phyloP scores from a whole-genome alignment of 2,113 vertebrate species.

The Epinephelus cyanopodus region DNA sequence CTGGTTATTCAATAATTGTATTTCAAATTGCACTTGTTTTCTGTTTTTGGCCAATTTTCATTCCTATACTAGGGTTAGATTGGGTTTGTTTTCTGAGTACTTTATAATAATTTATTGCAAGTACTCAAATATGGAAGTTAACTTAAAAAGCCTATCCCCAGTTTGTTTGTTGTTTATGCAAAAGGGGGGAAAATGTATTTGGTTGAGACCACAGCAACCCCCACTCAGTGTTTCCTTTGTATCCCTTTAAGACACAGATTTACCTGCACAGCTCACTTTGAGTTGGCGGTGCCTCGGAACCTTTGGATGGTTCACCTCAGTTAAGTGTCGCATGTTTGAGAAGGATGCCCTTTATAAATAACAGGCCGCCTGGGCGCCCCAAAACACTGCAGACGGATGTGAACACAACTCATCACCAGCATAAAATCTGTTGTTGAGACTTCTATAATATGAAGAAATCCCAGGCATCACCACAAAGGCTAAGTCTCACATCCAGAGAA shows the following conservation, averaged over 20 bases:
- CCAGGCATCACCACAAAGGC: constrained; percentile 9
- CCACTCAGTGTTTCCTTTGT: background rate
- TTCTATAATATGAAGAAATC: constrained; percentile 25
- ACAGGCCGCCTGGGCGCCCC: background rate
- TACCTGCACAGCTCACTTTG: background rate
- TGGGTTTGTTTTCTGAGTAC: too few species aligned
- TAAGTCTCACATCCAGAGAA: constrained; percentile 15
- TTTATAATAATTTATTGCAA: too few species aligned
- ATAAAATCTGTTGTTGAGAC: constrained; percentile 21
- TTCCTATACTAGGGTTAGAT: too few species aligned
- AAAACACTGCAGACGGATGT: background rate
- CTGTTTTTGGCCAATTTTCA: too few species aligned
- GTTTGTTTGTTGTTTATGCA: too few species aligned
- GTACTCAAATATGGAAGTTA: too few species aligned
- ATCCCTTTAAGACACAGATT: constrained; percentile 1
- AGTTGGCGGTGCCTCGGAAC: background rate
- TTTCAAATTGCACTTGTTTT: too few species aligned
- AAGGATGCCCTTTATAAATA: constrained; percentile 33
- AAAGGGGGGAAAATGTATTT: too few species aligned
- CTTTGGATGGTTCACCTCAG: background rate
- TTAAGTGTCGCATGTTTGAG: background rate
- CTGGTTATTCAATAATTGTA: too few species aligned
- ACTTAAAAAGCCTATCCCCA: too few species aligned
- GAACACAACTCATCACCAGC: constrained; percentile 27
- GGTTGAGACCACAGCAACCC: too few species aligned